Evolutionary conservation across 2,797 vertebrate genomes (phyloP), one percentile per base, ranked within the genome.

Genomic region (Alauda arvensis): DNA sequence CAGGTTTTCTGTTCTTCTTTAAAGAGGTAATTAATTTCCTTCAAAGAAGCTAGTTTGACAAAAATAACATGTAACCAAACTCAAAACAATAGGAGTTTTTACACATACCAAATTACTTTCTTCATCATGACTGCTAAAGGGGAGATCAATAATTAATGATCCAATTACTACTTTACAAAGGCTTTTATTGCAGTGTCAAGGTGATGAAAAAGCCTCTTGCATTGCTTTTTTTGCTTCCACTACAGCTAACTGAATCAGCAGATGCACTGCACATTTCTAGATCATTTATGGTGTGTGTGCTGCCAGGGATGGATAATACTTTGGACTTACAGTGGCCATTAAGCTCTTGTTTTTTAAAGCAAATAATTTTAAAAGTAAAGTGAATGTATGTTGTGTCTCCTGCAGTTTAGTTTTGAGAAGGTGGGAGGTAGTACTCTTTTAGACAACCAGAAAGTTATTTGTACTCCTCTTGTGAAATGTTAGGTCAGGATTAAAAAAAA

Each of bases 101-200:
- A n/a, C 39, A 49, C 66, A 63, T 39, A 57, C 25, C 49, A 49
- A 82, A 76, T 91, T 76, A 40, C 60, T 86, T 90, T 93, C 95
- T 80, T 95, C 86, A 71, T 86, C 18, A 68, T 95, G 96, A 95
- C 94, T 97, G 96, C 96, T 97, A 96, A 97, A 98, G 96, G 95
- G 84, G 95, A 96, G 94, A 96, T 97, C 97, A 98, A 95, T 98
- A 98, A 98, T 98, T 98, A 98, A 98, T 98, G 97, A 97, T 96
- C 96, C 97, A 98, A 98, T 98, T 98, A 98, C 97, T 97, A 96
- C 96, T 97, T 98, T 98, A 97, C 97, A 98, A 96, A 97, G 96
- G 91, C 97, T 98, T 98, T 98, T 98, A 98, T 97, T 98, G 97
- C 96, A 95, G 94, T 98, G 97, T 98, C 97, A 98, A 96, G 97